Base-by-base conservation (phyloP, 2,888 invertebrate species). In the Synanthedon andrenaeformis region DNA sequence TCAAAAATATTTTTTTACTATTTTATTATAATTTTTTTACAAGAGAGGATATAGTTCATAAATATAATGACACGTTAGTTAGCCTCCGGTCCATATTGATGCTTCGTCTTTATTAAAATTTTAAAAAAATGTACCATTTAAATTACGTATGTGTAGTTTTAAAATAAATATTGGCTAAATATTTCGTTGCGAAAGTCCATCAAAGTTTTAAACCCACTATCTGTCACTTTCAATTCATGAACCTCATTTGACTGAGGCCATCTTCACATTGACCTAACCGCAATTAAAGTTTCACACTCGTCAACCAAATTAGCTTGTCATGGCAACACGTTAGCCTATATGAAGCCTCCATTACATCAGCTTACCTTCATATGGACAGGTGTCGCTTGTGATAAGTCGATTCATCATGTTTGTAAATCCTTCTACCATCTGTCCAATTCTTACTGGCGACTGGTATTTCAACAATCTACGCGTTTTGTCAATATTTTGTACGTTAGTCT, bases 261-360 rank as follows among this genome's bases (percentile, higher is more conserved):
- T 61, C 63, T 62, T 55, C 57, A 59, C 56, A 61, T 57, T 51
- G 55, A 57, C 49, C 60, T 42, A 13, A 57, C 62, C 55, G 70
- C 71, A 72, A 75, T 76, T 75, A 74, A 66, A 66, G 61, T 65
- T 68, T 75, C 72, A 71, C 64, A 74, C 67, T 62, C 70, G 74
- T 81, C 79, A 73, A 70, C 67, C 62, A 73, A 82, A 84, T 83
- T 78, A 74, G 73, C 82, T 75, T 76, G 82, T 83, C 83, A 82
- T 73, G 76, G 61, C 58, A 63, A 60, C 65, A 57, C 65, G 62
- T 65, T 65, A 65, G 59, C 59, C 57, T 63, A 72, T 74, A 72
- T 72, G 66, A 69, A 66, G 65, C 62, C 61, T 65, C 68, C 68
- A 65, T 65, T 61, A 62, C 65, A 65, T 69, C 50, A 55, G 57